Conservation (phyloP, 1,140 invertebrate species). For the Octopus sinensis region DNA sequence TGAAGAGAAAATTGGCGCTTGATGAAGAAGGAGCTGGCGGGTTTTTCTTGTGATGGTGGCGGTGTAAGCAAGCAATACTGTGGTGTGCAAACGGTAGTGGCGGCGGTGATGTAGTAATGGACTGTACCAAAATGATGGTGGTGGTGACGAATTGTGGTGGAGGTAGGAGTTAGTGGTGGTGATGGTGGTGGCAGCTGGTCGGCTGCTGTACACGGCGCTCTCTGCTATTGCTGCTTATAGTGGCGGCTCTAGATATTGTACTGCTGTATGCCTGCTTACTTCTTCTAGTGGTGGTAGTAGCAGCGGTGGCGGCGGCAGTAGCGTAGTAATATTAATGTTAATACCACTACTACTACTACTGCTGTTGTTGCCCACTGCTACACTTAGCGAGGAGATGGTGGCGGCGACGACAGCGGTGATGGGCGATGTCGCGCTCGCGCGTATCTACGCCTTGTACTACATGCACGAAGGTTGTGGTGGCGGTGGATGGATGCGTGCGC, state of each 20-base stretch:
- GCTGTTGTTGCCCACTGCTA: background rate
- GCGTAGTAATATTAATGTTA: background rate
- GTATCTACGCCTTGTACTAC: background rate
- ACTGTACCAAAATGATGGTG: background rate
- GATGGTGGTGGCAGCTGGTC: background rate
- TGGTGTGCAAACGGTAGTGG: background rate
- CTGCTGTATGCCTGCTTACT: too few species aligned
- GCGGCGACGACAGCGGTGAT: background rate
- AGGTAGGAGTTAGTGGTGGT: background rate
- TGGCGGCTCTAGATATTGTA: background rate
- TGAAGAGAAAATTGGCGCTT: background rate
- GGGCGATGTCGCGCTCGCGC: background rate
- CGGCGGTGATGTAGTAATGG: background rate
- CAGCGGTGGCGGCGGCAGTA: background rate
- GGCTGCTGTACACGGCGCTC: background rate
- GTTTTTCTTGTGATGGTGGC: background rate
- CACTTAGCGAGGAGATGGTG: background rate
- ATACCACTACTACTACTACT: too few species aligned
- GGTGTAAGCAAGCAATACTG: background rate
- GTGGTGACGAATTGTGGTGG: background rate
- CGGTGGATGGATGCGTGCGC: background rate
- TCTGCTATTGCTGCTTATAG: background rate
- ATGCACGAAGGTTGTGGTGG: background rate
- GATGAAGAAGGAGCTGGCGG: background rate
- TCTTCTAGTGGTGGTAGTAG: background rate